A percentile compares a stretch with the other conserved stretches of the same genome.
Evolutionary conservation across 1,140 invertebrate species (phyloP).

Genomic region (Watersipora subatra): DNA sequence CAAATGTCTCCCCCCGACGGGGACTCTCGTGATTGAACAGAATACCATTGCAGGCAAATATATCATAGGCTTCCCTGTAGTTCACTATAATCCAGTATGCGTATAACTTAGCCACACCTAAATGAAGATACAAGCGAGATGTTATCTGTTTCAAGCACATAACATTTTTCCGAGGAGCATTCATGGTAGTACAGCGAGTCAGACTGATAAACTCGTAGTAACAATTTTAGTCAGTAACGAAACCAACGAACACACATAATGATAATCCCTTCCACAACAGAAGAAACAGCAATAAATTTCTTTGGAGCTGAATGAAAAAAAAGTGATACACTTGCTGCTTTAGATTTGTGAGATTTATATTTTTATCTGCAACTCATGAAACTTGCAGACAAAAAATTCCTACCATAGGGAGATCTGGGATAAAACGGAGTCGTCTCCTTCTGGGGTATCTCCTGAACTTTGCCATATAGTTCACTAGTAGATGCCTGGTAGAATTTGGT

Average conservation of each 20-base stretch:
- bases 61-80: constrained; percentile 92
- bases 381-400: too few species aligned
- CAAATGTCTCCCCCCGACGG: constrained; percentile 92
- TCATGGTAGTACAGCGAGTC: neutral
- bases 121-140: too few species aligned
- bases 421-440: constrained; percentile 97
- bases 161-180: neutral
- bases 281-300: too few species aligned
- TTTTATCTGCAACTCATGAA: too few species aligned
- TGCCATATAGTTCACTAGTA: constrained; percentile 96
- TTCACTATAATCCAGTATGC: constrained; percentile 98
- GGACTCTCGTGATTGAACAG: constrained; percentile 99
- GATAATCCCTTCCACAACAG: too few species aligned
- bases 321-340: too few species aligned
- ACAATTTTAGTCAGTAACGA: too few species aligned
- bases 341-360: too few species aligned
- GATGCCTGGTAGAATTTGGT: constrained; percentile 93
- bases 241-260: too few species aligned
- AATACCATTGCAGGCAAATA: constrained; percentile 97
- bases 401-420: constrained; percentile 98
- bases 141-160: neutral
- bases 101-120: constrained; percentile 94
- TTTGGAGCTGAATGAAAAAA: too few species aligned
- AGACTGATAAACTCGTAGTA: neutral
- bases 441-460: constrained; percentile 88